Percentiles rank a stretch among this genome's conserved stretches.
Evolutionary conservation across 2,888 invertebrate species (phyloP).

Genomic region (Mimumesa dahlbomi): DNA sequence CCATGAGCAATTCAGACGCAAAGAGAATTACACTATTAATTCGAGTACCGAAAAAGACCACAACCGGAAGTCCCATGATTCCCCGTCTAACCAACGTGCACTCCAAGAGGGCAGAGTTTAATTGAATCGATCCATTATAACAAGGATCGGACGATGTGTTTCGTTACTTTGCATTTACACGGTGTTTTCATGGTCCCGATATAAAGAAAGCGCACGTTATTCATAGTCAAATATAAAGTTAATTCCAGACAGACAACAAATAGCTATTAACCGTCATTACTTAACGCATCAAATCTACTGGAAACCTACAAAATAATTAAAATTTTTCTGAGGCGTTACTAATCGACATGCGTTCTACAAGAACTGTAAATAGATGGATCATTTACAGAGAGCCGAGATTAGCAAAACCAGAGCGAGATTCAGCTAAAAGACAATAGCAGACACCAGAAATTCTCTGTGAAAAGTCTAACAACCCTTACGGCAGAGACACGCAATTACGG

Average conservation of each 20-base stretch:
- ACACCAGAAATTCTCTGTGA: conserved; percentile 35
- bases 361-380: no score
- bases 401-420: conserved; percentile 16
- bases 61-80: conserved; percentile 44
- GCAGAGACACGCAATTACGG: conserved; percentile 58
- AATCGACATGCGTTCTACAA: no score
- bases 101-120: conserved; percentile 31
- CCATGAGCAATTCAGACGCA: background rate
- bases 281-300: no score
- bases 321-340: no score
- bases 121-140: conserved; percentile 32
- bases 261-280: no score
- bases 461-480: conserved; percentile 43
- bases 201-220: no score
- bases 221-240: background rate
- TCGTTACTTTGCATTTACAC: conserved; percentile 38
- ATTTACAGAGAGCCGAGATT: conserved; percentile 2
- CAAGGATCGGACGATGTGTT: conserved; percentile 20
- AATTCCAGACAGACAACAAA: background rate
- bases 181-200: no score
- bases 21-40: conserved; percentile 25
- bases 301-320: no score
- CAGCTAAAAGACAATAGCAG: conserved; percentile 31
- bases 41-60: conserved; percentile 26
- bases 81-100: conserved; percentile 15